Conservation (phyloP, 1,140 invertebrate species). For the Drosophila seguyi region DNA sequence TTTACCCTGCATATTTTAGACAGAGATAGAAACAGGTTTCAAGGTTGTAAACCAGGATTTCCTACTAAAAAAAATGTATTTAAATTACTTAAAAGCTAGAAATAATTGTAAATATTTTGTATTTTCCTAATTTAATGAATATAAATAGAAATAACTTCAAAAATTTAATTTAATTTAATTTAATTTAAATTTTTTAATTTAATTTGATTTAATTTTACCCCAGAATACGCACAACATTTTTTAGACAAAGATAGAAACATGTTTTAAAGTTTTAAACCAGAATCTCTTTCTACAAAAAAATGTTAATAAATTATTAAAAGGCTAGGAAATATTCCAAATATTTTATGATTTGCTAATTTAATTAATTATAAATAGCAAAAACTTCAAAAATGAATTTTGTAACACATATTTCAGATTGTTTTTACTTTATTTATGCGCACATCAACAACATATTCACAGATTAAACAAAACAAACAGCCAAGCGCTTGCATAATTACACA, state of each 20-base stretch:
- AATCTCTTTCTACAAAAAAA: too few species aligned
- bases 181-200: neutral
- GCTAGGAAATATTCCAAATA: neutral
- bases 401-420: neutral
- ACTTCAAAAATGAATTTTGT: neutral
- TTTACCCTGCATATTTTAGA: too few species aligned
- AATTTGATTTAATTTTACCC: too few species aligned
- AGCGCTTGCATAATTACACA: slow-evolving; percentile 19
- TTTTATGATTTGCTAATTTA: neutral
- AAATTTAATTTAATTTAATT: too few species aligned
- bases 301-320: too few species aligned
- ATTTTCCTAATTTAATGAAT: neutral
- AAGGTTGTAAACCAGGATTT: too few species aligned
- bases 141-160: too few species aligned
- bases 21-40: too few species aligned
- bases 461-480: slow-evolving; percentile 1
- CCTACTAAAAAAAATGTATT: too few species aligned
- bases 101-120: neutral
- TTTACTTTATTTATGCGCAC: neutral
- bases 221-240: neutral
- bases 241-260: too few species aligned
- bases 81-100: too few species aligned
- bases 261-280: too few species aligned
- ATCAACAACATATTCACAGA: slow-evolving; percentile 1
- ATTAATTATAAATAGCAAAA: neutral